Evolutionary conservation across 2,797 vertebrate species (phyloP).

Genomic region (Sciaenops ocellatus): DNA sequence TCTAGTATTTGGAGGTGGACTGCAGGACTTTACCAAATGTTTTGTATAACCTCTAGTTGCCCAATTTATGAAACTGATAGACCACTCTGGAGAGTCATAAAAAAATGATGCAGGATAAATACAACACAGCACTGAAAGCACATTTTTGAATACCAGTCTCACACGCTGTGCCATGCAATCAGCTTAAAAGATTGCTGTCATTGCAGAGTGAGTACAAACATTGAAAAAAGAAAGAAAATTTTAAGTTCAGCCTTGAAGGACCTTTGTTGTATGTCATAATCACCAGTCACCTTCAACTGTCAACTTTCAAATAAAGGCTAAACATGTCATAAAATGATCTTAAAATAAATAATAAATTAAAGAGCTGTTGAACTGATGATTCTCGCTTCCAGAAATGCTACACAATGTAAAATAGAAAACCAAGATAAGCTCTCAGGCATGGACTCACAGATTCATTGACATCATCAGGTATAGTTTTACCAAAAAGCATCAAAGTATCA

Average conservation of each 20-base stretch:
- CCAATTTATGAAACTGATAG: not conserved
- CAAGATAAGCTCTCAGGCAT: too few relatives aligned
- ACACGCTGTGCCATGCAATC: not conserved
- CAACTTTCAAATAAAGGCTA: not conserved
- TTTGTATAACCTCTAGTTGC: not conserved
- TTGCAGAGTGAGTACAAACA: not conserved
- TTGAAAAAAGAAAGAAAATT: too few relatives aligned
- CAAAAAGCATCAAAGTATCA: too few relatives aligned
- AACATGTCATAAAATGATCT: not conserved
- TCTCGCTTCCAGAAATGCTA: not conserved
- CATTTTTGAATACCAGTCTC: too few relatives aligned
- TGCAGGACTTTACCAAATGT: not conserved
- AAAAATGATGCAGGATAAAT: not conserved
- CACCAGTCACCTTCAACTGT: not conserved
- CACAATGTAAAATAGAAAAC: not conserved
- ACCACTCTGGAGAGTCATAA: not conserved
- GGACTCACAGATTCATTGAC: not conserved
- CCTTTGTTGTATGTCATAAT: not conserved
- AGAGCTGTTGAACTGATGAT: not conserved
- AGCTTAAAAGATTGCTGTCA: not conserved
- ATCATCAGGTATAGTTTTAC: not conserved
- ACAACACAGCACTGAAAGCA: too few relatives aligned
- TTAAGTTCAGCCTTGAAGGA: not conserved
- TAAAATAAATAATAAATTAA: not conserved
- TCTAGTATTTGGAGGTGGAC: not conserved